Percentiles rank a stretch among this genome's conserved stretches.
phyloP scores from a whole-genome alignment of 2,113 vertebrate genomes.

The Mus musculus region GRCm39 chr3:26362501-26363000 shows the following conservation, averaged over 20 bases:
- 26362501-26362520: not conserved
- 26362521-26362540: slow-evolving; percentile 34
- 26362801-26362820: not conserved
- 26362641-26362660: not conserved
- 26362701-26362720: not conserved
- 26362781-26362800: too few species aligned
- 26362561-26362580: not conserved
- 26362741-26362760: not conserved
- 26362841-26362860: not conserved
- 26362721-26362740: not conserved
- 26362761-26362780: not conserved
- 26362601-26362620: not conserved
- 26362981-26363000: not conserved
- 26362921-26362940: not conserved
- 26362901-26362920: not conserved
- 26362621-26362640: not conserved
- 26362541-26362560: not conserved
- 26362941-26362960: not conserved
- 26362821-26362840: not conserved
- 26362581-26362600: not conserved
- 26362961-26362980: not conserved
- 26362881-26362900: not conserved
- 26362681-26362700: not conserved
- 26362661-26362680: not conserved
- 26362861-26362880: not conserved